Base-by-base conservation (phyloP, 64 coral and sea anemone species). In the Acropora yongei region DNA sequence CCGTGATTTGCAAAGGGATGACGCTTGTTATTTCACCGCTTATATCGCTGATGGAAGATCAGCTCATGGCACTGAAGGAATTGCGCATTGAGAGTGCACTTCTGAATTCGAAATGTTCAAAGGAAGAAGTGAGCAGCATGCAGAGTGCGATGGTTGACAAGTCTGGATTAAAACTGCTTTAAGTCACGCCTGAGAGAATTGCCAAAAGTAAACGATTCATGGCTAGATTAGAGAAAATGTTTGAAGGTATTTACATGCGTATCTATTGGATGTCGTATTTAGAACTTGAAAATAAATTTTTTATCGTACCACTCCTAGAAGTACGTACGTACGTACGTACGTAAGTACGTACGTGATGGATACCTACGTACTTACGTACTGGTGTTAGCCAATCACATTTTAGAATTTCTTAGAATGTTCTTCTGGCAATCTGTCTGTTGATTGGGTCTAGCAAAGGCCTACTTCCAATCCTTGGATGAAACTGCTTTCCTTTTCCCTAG, bases 131-230 rank as follows among this genome's bases (percentile, higher is more conserved):
- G 0, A 98, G 95, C 39, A 75, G 74, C 3, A 93, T 98, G 11
- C 96, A 98, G 14, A 77, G 60, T 5, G 86, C 87, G 16, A 98
- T 98, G 93, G 61, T 88, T 41, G 90, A 89, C 14, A 95, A 93
- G 44, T 98, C 96, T 41, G 78, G 43, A 41, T 65, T 98, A 9
- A 98, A 95, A 79, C 86, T 98, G 11, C 77, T 98, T 67, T 98
- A 98, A 84, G 96, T 98, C 44, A 98, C 93, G 41, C 96, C 96
- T 67, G 96, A 98, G 68, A 98, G 95, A 45, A 98, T 98, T 82
- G 96, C 93, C 2, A 95, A 95, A 48, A 98, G 96, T 67, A 98
- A 98, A 82, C 89, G 96, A 13, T 95, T 95, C 47, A 98, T 93
- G 93, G 93, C 96, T 40, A 98, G 95, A 67, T 58, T 95, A 47